phyloP scores from a whole-genome alignment of 2,113 vertebrate genomes.

The Nannobrachium achirus region DNA sequence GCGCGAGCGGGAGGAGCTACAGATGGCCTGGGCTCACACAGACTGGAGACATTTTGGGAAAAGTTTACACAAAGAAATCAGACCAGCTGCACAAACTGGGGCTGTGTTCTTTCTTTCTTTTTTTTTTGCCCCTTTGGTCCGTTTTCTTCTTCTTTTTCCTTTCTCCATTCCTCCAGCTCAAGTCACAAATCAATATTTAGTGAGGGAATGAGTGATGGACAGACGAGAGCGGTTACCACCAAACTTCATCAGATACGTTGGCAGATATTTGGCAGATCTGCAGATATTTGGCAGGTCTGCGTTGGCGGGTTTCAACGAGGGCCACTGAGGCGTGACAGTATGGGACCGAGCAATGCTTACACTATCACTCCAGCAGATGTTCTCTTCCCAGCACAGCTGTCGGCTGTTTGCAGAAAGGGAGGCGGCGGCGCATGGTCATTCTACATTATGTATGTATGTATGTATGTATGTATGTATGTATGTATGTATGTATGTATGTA shows the following conservation, averaged over 20 bases:
- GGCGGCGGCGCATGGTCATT: not conserved
- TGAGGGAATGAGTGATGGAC: conserved; percentile 62
- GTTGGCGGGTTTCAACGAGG: conserved; percentile 50
- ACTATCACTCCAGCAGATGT: conserved; percentile 68
- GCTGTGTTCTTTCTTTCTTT: conserved; percentile 27
- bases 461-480: too few species aligned
- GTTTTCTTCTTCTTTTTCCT: conserved; percentile 38
- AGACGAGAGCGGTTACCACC: conserved; percentile 43
- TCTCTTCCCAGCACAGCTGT: conserved; percentile 60
- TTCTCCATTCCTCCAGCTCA: conserved; percentile 31
- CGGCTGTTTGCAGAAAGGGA: conserved; percentile 48
- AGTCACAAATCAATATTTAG: conserved; percentile 53
- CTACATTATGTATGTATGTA: not conserved
- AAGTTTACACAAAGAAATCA: conserved; percentile 69
- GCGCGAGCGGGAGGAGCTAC: conserved; percentile 48
- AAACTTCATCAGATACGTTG: conserved; percentile 20
- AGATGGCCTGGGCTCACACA: conserved; percentile 68
- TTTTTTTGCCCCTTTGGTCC: conserved; percentile 20
- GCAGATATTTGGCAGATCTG: conserved; percentile 29
- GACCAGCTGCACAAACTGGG: conserved; percentile 44
- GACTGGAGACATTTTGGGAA: conserved; percentile 55
- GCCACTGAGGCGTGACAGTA: conserved; percentile 58
- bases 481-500: too few species aligned
- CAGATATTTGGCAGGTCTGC: not conserved
- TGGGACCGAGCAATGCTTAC: conserved; percentile 37